phyloP scores from a whole-genome alignment of 2,113 vertebrate genomes.

The Podiceps cristatus region DNA sequence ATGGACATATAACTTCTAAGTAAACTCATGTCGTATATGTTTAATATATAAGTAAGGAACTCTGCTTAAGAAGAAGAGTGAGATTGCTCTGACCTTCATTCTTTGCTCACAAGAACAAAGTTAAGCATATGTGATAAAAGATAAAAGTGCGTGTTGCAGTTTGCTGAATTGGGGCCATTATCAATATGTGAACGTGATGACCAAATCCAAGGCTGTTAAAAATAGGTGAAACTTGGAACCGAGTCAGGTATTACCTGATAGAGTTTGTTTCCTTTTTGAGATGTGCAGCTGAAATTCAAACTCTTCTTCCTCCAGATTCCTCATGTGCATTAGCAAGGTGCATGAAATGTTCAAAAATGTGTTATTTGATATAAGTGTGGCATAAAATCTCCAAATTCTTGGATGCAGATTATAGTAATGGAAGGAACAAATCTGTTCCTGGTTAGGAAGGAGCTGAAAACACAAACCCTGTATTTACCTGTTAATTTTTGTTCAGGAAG shows the following conservation, averaged over 20 bases:
- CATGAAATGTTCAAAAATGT: no score
- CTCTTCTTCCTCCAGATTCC: not conserved
- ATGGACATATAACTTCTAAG: not conserved
- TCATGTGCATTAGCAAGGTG: not conserved
- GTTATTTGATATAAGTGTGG: no score
- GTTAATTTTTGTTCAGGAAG: not conserved
- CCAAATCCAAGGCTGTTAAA: constrained; percentile 10
- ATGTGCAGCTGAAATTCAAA: not conserved
- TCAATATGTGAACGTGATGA: not conserved
- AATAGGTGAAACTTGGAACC: not conserved
- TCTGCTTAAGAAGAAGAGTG: not conserved
- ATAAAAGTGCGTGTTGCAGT: not conserved
- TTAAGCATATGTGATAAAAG: constrained; percentile 10
- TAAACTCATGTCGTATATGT: not conserved
- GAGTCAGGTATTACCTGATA: not conserved
- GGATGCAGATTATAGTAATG: not conserved
- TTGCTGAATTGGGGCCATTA: not conserved
- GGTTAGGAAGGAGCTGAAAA: not conserved
- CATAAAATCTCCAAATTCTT: not conserved
- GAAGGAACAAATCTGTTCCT: not conserved
- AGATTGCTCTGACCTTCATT: constrained; percentile 42
- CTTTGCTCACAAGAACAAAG: constrained; percentile 19
- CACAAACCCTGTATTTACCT: not conserved
- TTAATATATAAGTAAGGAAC: not conserved
- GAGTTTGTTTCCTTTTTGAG: not conserved